Percentiles rank a stretch among this genome's conserved stretches.
phyloP scores from a whole-genome alignment of 2,797 vertebrate genomes.

The Lateolabrax maculatus region DNA sequence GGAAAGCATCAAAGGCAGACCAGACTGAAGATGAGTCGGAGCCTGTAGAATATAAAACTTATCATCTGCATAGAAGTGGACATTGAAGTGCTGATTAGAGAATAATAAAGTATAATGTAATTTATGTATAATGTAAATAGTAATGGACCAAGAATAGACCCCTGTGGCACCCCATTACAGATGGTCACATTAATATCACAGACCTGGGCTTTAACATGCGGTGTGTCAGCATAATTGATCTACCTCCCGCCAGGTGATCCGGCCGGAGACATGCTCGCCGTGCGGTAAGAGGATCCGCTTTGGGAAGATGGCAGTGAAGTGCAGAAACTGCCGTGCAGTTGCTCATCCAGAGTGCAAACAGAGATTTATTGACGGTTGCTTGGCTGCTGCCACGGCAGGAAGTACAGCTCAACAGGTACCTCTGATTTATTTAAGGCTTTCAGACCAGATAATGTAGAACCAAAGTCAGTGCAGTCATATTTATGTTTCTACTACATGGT shows the following conservation, averaged over 20 bases:
- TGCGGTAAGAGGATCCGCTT: constrained; percentile 91
- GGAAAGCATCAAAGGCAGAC: background rate
- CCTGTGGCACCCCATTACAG: too few species aligned
- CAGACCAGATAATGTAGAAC: background rate
- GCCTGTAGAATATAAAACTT: background rate
- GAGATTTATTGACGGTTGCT: constrained; percentile 39
- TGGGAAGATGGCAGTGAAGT: constrained; percentile 88
- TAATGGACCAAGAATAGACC: too few species aligned
- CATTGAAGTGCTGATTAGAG: background rate
- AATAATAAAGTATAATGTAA: too few species aligned
- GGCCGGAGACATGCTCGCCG: constrained; percentile 82
- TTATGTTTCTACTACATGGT: background rate
- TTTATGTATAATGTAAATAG: background rate
- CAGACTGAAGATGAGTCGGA: too few species aligned
- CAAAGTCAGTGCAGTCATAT: background rate
- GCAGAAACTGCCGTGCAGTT: constrained; percentile 85
- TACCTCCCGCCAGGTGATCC: constrained; percentile 84
- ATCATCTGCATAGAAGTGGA: background rate
- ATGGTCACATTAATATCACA: too few species aligned
- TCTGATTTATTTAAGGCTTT: background rate
- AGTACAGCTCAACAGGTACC: constrained; percentile 11
- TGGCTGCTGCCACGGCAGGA: fast-evolving
- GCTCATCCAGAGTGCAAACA: constrained; percentile 87
- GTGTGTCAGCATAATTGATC: background rate
- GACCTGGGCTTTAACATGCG: background rate